Conservation (phyloP, 2,113 vertebrate species). For the Phrynosoma platyrhinos region DNA sequence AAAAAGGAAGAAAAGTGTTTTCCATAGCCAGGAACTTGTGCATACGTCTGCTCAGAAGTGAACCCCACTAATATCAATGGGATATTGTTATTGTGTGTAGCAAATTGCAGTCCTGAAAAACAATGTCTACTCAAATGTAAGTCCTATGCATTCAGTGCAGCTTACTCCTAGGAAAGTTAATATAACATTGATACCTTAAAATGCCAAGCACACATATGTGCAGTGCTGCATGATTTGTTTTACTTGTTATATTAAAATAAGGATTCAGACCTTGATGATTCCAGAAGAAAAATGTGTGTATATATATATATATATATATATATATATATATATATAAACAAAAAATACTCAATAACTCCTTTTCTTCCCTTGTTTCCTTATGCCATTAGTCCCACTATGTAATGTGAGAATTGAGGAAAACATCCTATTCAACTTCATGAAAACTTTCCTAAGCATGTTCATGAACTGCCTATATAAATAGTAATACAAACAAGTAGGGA, state of each 20-base stretch:
- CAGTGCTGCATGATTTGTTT: background rate
- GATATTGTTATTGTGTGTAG: background rate
- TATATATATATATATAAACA: conserved; percentile 69
- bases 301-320: conserved; percentile 67
- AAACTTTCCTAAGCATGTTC: conserved; percentile 61
- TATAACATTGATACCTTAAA: background rate
- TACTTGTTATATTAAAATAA: conserved; percentile 35
- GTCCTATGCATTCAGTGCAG: background rate
- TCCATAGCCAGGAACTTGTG: background rate
- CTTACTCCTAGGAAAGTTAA: background rate
- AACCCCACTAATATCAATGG: background rate
- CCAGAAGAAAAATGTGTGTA: conserved; percentile 61
- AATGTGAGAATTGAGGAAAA: conserved; percentile 64
- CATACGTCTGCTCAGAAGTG: background rate
- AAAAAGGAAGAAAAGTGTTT: background rate
- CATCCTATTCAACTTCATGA: conserved; percentile 47
- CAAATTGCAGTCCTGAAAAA: no score
- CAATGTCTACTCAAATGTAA: background rate
- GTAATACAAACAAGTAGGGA: conserved; percentile 67
- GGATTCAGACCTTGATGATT: conserved; percentile 42
- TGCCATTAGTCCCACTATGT: conserved; percentile 53
- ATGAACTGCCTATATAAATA: conserved; percentile 64
- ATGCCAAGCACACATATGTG: background rate
- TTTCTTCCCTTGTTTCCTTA: conserved; percentile 65
- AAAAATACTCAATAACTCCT: conserved; percentile 49